phyloP scores from a whole-genome alignment of 2,113 vertebrate genomes.

The Alexandromys fortis region DNA sequence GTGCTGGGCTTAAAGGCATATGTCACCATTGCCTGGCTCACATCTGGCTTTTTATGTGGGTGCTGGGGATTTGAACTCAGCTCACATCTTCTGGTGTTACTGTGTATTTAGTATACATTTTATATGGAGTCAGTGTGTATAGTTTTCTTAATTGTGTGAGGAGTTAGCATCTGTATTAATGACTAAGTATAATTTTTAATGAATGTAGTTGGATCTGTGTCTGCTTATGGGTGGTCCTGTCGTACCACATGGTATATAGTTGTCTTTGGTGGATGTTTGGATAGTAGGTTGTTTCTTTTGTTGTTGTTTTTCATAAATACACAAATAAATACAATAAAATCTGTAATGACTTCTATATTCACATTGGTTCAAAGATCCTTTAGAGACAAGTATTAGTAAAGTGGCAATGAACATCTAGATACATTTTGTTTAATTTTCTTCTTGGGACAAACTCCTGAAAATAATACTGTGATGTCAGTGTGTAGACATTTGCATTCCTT shows the following conservation, averaged over 20 bases:
- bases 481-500: not conserved
- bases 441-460: not conserved
- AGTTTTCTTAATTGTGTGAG: not conserved
- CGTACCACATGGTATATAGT: not conserved
- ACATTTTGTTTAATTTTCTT: conserved; percentile 15
- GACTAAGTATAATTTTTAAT: not conserved
- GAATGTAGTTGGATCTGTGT: not conserved
- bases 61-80: not conserved
- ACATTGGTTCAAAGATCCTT: not conserved
- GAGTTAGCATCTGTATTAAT: not conserved
- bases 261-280: not conserved
- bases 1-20: not conserved
- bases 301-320: not conserved
- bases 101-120: not conserved
- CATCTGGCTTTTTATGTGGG: not conserved
- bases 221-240: not conserved
- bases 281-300: not conserved
- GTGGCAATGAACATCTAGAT: not conserved
- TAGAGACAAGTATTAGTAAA: conserved; percentile 1
- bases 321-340: not conserved
- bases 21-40: fast-evolving
- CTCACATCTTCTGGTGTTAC: not conserved
- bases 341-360: not conserved
- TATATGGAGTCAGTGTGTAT: not conserved
- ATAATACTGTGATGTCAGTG: not conserved